phyloP scores from a whole-genome alignment of 2,888 invertebrate species.

The Thyatira batis region DNA sequence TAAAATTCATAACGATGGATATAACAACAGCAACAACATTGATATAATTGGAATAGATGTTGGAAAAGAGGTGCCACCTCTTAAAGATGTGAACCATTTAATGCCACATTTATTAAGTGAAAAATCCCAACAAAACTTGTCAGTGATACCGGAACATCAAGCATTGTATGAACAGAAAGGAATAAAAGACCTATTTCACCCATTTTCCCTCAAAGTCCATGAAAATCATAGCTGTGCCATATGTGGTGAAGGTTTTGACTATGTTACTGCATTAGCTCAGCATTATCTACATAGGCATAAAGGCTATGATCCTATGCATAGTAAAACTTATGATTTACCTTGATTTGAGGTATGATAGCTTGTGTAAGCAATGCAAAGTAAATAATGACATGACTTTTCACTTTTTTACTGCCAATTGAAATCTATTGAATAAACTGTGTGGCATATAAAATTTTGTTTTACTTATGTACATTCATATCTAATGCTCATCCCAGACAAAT shows the following conservation, averaged over 20 bases:
- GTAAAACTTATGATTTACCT: constrained; percentile 18
- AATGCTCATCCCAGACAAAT: no score
- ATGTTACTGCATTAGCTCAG: constrained; percentile 55
- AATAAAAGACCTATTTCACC: constrained; percentile 48
- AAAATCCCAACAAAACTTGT: constrained; percentile 35
- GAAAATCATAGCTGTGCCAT: constrained; percentile 53
- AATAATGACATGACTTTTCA: no score
- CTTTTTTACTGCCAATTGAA: no score
- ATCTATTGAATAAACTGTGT: no score
- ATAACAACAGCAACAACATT: constrained; percentile 53
- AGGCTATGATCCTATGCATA: constrained; percentile 36
- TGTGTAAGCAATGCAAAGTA: no score
- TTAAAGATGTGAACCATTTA: constrained; percentile 50
- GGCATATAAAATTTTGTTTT: no score
- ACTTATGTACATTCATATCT: no score
- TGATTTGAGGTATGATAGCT: not conserved
- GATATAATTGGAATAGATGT: constrained; percentile 69
- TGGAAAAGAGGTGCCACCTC: constrained; percentile 51
- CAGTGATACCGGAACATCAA: constrained; percentile 37
- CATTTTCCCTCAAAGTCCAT: constrained; percentile 34
- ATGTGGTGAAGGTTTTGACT: constrained; percentile 63
- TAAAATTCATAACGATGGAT: constrained; percentile 49
- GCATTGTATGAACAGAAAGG: constrained; percentile 43
- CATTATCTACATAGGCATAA: constrained; percentile 62
- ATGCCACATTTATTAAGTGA: constrained; percentile 48